phyloP scores from a whole-genome alignment of 1,140 invertebrate species.

The Panagrolaimus sp. region DNA sequence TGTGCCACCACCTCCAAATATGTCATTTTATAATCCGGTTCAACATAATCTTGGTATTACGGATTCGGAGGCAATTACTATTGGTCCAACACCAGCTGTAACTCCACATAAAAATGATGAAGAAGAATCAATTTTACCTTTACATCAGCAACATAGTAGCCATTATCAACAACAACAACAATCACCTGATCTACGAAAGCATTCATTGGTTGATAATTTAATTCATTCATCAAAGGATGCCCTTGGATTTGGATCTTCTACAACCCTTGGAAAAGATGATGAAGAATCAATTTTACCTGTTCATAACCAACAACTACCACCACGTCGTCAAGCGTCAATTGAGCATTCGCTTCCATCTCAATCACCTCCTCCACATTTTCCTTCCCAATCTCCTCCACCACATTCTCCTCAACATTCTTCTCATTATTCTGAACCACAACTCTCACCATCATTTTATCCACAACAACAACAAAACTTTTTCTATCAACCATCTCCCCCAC shows the following conservation, averaged over 20 bases:
- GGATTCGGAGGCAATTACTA: background rate
- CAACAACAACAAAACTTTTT: background rate
- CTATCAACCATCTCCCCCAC: background rate
- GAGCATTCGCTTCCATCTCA: background rate
- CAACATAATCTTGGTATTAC: background rate
- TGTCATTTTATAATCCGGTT: background rate
- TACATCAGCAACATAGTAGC: background rate
- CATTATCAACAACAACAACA: constrained; percentile 8
- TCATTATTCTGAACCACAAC: background rate
- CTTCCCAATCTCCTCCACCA: too few relatives aligned
- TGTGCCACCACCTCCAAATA: background rate
- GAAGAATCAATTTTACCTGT: background rate
- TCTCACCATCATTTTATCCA: background rate
- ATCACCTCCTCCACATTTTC: background rate
- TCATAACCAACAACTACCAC: background rate
- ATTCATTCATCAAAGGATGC: background rate
- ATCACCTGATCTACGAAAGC: background rate
- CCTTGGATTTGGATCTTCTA: background rate
- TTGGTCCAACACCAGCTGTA: background rate
- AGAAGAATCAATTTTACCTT: background rate
- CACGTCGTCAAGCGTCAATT: background rate
- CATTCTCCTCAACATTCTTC: background rate
- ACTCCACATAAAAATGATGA: background rate
- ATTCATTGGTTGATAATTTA: background rate
- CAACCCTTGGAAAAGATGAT: background rate